A percentile compares a stretch with the other conserved stretches of the same genome.
These are phyloP conservation scores for Poecilia latipinna DNA, from an alignment of 2,113 vertebrate genomes.

Conservation along the genomic window DNA sequence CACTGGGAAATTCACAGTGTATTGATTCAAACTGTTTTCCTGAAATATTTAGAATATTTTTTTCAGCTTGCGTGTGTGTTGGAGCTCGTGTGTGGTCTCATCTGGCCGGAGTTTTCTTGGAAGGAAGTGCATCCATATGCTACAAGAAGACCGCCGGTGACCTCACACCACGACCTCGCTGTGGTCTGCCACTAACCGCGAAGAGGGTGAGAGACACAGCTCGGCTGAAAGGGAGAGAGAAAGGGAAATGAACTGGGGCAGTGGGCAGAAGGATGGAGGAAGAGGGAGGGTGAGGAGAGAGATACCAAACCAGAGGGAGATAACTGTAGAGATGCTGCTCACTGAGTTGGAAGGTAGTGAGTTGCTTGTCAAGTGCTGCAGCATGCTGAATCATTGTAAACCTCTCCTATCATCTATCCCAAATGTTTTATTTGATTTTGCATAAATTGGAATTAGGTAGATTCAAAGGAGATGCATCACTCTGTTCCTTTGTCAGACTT, in stretches of 20 bases:
- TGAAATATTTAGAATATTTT: not conserved
- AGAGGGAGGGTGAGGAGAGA: slow-evolving; percentile 8
- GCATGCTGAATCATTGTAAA: not conserved
- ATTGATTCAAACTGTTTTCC: not conserved
- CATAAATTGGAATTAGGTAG: too few species aligned
- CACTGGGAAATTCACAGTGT: slow-evolving; percentile 5
- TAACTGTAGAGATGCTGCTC: slow-evolving; percentile 17
- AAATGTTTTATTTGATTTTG: too few species aligned
- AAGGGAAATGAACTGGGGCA: slow-evolving; percentile 29
- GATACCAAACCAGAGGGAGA: slow-evolving; percentile 53
- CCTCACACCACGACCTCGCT: slow-evolving; percentile 61
- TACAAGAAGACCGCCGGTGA: slow-evolving; percentile 70
- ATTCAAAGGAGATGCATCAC: too few species aligned
- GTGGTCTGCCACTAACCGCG: slow-evolving; percentile 52
- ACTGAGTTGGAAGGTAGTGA: not conserved
- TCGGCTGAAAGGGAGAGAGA: not conserved
- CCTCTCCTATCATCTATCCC: too few species aligned
- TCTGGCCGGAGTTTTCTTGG: slow-evolving; percentile 72
- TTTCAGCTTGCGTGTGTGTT: slow-evolving; percentile 7
- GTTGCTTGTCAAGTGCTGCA: slow-evolving; percentile 2
- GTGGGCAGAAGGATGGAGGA: slow-evolving; percentile 27
- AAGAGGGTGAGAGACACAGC: slow-evolving; percentile 53
- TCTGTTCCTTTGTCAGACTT: too few species aligned
- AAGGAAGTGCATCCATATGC: slow-evolving; percentile 76
- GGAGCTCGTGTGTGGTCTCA: slow-evolving; percentile 46